These are phyloP conservation scores for Chrysogorgia sp. DNA, from an alignment of 92 coral and sea anemone genomes.

Conservation along the genomic window DNA sequence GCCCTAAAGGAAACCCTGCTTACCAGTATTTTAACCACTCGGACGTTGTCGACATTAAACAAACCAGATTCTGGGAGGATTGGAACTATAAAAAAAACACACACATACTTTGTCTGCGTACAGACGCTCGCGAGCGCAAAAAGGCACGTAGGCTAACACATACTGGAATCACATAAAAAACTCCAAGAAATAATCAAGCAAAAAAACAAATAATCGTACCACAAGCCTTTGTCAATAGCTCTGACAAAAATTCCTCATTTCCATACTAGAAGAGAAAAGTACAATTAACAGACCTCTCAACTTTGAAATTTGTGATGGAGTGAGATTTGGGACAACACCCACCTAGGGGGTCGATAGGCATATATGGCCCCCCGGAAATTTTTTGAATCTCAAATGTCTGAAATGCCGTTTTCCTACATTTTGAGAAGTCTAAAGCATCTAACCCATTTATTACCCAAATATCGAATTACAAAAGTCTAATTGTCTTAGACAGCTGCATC, in stretches of 20 bases:
- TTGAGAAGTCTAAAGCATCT: no score
- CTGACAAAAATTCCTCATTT: constrained; percentile 94
- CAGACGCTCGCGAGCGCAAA: not conserved
- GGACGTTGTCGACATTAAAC: constrained; percentile 92
- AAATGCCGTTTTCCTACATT: no score
- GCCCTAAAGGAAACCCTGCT: no score
- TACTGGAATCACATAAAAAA: not conserved
- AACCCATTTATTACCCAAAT: no score
- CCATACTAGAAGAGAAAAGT: constrained; percentile 72
- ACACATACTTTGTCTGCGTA: not conserved
- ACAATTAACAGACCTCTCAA: not conserved
- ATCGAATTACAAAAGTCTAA: no score
- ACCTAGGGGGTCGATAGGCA: no score
- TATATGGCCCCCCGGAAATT: no score
- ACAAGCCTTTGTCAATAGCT: constrained; percentile 87
- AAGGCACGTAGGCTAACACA: not conserved
- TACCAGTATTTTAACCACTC: constrained; percentile 94
- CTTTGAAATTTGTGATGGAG: no score
- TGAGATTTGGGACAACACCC: no score
- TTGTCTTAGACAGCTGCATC: no score
- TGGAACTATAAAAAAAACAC: constrained; percentile 62
- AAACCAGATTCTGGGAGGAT: constrained; percentile 82
- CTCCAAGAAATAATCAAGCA: not conserved
- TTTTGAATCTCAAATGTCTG: no score
- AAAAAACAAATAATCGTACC: constrained; percentile 57